Evolutionary conservation across 2,113 vertebrate species (phyloP).

Genomic region (Eleginops maclovinus): DNA sequence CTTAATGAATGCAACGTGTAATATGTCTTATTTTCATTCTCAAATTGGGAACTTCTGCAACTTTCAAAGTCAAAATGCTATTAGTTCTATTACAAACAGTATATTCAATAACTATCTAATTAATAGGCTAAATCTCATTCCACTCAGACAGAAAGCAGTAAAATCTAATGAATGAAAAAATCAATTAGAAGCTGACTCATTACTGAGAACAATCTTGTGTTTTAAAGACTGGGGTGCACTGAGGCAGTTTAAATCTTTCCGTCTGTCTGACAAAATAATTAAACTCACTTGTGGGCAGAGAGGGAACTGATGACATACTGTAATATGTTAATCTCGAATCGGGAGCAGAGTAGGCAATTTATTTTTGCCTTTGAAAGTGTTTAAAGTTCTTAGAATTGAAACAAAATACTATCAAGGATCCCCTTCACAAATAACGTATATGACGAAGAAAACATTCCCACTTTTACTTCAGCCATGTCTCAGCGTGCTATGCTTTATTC

Average conservation of each 20-base stretch:
- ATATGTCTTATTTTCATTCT: background rate
- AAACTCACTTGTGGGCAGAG: slow-evolving; percentile 7
- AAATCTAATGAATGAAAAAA: slow-evolving; percentile 9
- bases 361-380: slow-evolving; percentile 5
- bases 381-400: slow-evolving; percentile 13
- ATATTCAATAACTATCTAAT: background rate
- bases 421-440: background rate
- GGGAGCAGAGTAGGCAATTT: slow-evolving; percentile 14
- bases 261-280: slow-evolving; percentile 29
- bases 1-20: background rate
- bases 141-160: background rate
- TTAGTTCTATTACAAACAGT: background rate
- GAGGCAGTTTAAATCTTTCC: slow-evolving; percentile 8
- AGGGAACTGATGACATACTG: slow-evolving; percentile 3
- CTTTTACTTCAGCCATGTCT: background rate
- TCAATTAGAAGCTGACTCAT: slow-evolving; percentile 9
- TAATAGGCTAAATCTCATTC: background rate
- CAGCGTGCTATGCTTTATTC: slow-evolving; percentile 2
- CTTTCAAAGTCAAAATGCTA: background rate
- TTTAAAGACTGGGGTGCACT: slow-evolving; percentile 9
- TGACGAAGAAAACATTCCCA: background rate
- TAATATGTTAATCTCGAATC: slow-evolving; percentile 10
- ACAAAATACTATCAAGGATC: background rate
- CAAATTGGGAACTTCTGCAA: background rate
- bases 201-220: slow-evolving; percentile 11